Percentiles rank a stretch among this genome's conserved stretches.
These are phyloP conservation scores for Varanus komodoensis DNA, from an alignment of 2,113 vertebrate genomes.

Conservation along the genomic window DNA sequence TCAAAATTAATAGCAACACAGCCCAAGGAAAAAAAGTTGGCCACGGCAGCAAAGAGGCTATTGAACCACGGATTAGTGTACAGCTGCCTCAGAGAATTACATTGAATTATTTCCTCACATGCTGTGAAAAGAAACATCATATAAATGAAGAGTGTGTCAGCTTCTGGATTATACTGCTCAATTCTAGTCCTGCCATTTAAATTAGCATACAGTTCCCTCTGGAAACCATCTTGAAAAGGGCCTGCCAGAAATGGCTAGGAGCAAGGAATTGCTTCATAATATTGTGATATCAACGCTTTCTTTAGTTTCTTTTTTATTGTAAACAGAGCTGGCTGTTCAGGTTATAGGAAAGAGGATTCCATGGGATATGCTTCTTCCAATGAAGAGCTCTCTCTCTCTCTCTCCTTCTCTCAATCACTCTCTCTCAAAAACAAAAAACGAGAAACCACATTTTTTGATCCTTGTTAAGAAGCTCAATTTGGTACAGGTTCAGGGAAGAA, in stretches of 20 bases:
- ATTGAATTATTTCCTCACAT: constrained; percentile 37
- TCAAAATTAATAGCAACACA: constrained; percentile 70
- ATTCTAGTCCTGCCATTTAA: constrained; percentile 44
- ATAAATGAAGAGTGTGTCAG: constrained; percentile 46
- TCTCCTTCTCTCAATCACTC: background rate
- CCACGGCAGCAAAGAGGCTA: constrained; percentile 43
- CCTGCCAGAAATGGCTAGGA: constrained; percentile 46
- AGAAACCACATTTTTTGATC: background rate
- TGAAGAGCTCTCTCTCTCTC: background rate
- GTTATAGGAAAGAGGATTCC: background rate
- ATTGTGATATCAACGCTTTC: background rate
- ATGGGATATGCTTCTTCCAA: background rate
- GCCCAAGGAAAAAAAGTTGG: constrained; percentile 40
- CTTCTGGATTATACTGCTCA: constrained; percentile 48
- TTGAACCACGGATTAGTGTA: constrained; percentile 48
- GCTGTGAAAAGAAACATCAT: constrained; percentile 55
- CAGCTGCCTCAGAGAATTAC: constrained; percentile 29
- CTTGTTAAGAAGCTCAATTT: background rate
- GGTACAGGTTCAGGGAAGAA: background rate
- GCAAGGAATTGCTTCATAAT: constrained; percentile 39
- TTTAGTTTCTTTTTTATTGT: background rate
- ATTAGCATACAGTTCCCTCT: constrained; percentile 33
- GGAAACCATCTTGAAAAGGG: constrained; percentile 39
- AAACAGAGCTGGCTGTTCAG: background rate
- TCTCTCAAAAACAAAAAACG: background rate